Conservation (phyloP, 53 echinoderm and acorn worm species). For the Zoroaster sp. region DNA sequence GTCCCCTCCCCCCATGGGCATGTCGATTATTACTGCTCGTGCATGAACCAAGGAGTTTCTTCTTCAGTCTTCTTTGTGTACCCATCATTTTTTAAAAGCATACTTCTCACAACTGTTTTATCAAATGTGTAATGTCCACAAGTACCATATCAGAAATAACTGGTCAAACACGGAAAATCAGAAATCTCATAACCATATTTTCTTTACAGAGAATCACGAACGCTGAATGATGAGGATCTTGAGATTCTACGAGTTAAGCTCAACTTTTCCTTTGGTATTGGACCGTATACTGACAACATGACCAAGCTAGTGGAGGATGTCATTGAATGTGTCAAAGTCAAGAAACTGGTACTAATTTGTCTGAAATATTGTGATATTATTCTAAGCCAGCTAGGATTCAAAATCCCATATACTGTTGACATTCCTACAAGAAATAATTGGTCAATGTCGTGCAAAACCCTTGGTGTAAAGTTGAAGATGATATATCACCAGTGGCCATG, state of each 20-base stretch:
- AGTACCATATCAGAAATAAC: too few relatives aligned
- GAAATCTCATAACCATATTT: too few relatives aligned
- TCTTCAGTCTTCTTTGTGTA: too few relatives aligned
- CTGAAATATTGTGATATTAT: neutral
- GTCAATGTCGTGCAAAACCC: too few relatives aligned
- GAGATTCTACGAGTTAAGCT: conserved; percentile 18
- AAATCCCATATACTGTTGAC: neutral
- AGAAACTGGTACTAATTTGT: conserved; percentile 40
- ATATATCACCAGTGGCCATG: too few relatives aligned
- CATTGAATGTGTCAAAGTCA: conserved; percentile 25
- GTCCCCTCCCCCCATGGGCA: too few relatives aligned
- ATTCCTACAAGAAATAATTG: neutral
- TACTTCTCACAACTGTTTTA: too few relatives aligned
- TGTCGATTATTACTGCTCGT: too few relatives aligned
- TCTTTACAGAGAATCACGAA: conserved; percentile 13
- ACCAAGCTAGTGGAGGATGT: conserved; percentile 22
- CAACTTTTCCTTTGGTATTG: conserved; percentile 1
- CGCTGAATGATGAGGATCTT: conserved; percentile 4
- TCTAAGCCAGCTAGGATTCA: neutral
- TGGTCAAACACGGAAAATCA: too few relatives aligned
- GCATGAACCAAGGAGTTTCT: neutral
- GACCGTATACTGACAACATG: neutral
- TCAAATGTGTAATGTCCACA: too few relatives aligned
- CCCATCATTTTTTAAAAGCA: too few relatives aligned
- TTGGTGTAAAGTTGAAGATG: too few relatives aligned